Percentiles rank a stretch among this genome's conserved stretches.
Conservation (phyloP, 2,113 vertebrate genomes). For the Cepphus grylle region DNA sequence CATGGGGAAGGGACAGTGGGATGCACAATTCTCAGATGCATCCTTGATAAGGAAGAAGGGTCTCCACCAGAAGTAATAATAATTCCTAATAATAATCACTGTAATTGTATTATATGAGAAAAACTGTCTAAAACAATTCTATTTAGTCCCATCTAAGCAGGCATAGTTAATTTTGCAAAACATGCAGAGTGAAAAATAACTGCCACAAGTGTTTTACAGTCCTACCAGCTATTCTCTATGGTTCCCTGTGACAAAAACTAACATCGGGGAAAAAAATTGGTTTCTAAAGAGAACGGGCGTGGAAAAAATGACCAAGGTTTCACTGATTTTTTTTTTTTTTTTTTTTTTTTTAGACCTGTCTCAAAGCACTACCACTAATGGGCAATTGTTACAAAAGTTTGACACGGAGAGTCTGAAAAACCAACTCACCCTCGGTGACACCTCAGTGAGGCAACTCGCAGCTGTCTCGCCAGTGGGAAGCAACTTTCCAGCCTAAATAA, state of each 20-base stretch:
- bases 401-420: neutral
- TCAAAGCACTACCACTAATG: neutral
- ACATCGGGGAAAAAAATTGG: accelerated
- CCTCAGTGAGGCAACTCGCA: slow-evolving; percentile 73
- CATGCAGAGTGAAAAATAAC: neutral
- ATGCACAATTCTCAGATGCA: neutral
- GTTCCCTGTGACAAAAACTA: neutral
- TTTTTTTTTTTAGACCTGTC: no score
- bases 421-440: slow-evolving; percentile 71
- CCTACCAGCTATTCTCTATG: neutral
- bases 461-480: slow-evolving; percentile 57
- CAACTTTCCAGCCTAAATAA: slow-evolving; percentile 78
- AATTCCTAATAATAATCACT: neutral
- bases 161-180: neutral
- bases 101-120: neutral
- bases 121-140: neutral
- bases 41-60: neutral
- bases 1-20: neutral
- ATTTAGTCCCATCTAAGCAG: neutral
- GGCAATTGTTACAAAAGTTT: neutral
- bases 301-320: neutral
- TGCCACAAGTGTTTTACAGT: neutral
- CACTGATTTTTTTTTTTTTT: no score
- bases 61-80: neutral
- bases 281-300: neutral